Percentiles rank a stretch among this genome's conserved stretches.
Conservation (phyloP, 2,113 vertebrate species). For the Lipotes vexillifer region DNA sequence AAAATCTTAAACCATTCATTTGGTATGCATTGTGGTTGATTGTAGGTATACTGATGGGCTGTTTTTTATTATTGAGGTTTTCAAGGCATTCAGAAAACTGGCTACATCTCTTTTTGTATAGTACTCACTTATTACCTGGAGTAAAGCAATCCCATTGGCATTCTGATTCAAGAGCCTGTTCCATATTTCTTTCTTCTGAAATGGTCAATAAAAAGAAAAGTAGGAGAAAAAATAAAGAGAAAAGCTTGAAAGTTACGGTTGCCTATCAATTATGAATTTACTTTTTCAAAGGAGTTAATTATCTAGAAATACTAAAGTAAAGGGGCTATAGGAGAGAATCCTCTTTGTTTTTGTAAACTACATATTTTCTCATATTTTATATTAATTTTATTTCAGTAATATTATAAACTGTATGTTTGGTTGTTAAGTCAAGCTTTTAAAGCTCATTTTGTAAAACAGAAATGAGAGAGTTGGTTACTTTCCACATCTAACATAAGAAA, state of each 20-base stretch:
- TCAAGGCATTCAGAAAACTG: neutral
- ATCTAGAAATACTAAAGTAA: neutral
- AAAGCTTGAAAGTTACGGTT: neutral
- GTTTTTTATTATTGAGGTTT: neutral
- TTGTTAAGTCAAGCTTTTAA: neutral
- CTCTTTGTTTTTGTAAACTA: neutral
- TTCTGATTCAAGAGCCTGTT: neutral
- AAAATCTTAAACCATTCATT: neutral
- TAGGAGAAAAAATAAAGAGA: neutral
- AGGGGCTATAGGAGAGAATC: neutral
- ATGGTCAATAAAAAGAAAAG: neutral
- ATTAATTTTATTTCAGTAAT: neutral
- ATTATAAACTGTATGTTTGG: neutral
- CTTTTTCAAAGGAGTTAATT: neutral
- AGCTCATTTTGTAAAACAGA: neutral
- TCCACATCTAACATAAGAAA: neutral
- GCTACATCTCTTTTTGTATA: neutral
- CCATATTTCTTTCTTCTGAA: neutral
- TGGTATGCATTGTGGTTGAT: neutral
- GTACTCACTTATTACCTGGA: neutral
- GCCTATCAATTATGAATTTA: neutral
- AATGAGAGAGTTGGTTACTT: neutral
- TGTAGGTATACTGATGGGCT: neutral
- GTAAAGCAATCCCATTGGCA: neutral
- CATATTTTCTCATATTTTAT: neutral